Conservation (phyloP, 2,113 vertebrate genomes). For the Tyrannus savana region DNA sequence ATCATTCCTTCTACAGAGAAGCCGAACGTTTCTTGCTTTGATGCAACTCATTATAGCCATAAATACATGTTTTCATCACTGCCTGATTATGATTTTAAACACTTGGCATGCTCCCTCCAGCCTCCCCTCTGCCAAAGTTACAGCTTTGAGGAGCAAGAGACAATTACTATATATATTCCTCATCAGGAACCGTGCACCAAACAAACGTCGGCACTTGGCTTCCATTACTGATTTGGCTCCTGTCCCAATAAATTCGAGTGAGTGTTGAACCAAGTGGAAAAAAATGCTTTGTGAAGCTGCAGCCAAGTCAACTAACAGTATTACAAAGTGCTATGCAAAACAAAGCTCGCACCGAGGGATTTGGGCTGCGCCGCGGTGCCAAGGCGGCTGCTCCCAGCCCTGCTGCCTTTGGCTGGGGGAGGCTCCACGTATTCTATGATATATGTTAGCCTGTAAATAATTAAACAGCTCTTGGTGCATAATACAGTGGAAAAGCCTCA, state of each 20-base stretch:
- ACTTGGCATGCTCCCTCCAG: constrained; percentile 19
- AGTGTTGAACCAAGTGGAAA: constrained; percentile 30
- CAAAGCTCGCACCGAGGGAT: constrained; percentile 34
- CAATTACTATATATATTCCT: constrained; percentile 38
- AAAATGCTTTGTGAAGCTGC: constrained; percentile 31
- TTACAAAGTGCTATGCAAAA: constrained; percentile 66
- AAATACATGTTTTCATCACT: constrained; percentile 46
- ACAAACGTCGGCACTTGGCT: constrained; percentile 53
- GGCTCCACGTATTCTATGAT: not conserved
- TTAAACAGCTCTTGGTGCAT: not conserved
- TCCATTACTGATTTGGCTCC: constrained; percentile 47
- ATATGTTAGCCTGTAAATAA: not conserved
- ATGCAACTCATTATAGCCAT: constrained; percentile 34
- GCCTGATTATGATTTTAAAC: constrained; percentile 49
- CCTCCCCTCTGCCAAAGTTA: constrained; percentile 38
- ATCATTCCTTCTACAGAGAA: not conserved
- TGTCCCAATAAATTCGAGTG: constrained; percentile 14
- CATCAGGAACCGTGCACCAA: constrained; percentile 16
- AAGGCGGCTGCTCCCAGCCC: not conserved
- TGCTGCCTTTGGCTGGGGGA: not conserved
- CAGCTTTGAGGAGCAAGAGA: constrained; percentile 59
- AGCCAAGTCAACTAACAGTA: constrained; percentile 61
- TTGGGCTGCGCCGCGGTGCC: not conserved
- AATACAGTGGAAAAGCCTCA: not conserved
- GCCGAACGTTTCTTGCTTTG: constrained; percentile 2